A percentile compares a stretch with the other conserved stretches of the same genome.
Evolutionary conservation across 2,113 vertebrate genomes (phyloP).

Genomic region (Tetrao urogallus): DNA sequence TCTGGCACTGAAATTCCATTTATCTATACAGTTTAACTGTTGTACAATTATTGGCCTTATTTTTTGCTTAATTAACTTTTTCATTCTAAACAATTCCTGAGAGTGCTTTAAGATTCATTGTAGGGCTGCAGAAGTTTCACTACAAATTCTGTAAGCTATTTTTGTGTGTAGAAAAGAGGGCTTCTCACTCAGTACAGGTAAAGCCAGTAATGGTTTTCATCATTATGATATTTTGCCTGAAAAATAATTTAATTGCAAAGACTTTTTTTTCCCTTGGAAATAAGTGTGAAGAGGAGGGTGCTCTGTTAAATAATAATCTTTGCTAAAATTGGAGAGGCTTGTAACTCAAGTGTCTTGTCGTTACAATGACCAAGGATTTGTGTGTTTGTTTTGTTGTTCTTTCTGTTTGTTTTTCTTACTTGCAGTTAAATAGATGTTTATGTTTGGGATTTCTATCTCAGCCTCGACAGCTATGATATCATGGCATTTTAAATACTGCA

Average conservation of each 20-base stretch:
- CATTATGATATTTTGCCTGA: background rate
- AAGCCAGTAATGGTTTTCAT: background rate
- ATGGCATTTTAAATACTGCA: background rate
- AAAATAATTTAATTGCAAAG: background rate
- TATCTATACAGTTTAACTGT: background rate
- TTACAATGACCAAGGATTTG: background rate
- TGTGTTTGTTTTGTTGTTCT: background rate
- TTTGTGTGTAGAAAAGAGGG: background rate
- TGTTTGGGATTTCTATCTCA: no score
- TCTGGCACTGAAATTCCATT: background rate
- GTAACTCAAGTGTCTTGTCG: background rate
- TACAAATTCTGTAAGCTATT: background rate
- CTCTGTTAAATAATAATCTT: background rate
- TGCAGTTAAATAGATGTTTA: no score
- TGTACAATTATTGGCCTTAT: background rate
- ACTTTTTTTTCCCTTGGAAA: background rate
- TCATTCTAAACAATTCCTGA: background rate
- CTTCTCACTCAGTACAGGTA: background rate
- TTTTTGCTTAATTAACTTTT: background rate
- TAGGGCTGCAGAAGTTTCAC: background rate
- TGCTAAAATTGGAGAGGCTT: background rate
- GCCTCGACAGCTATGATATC: background rate
- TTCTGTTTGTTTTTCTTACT: no score
- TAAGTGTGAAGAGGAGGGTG: fast-evolving
- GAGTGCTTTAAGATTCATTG: background rate